phyloP scores from a whole-genome alignment of 1,140 invertebrate genomes.

The Drosophila melanica region DNA sequence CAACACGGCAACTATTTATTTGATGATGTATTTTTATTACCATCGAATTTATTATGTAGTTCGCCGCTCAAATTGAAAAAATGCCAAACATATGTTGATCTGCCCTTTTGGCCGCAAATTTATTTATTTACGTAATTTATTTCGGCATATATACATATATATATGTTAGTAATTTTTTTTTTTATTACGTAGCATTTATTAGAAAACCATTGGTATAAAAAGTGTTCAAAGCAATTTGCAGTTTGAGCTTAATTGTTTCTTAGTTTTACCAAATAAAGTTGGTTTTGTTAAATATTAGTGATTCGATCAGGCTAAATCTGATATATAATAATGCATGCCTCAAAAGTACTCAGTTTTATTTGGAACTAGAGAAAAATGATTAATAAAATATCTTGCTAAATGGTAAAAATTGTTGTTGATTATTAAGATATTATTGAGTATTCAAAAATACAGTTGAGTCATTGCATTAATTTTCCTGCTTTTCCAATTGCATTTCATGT shows the following conservation, averaged over 20 bases:
- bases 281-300: no score
- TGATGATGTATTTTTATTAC: slow-evolving; percentile 80
- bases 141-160: no score
- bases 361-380: neutral
- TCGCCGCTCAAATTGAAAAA: slow-evolving; percentile 53
- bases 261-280: no score
- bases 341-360: no score
- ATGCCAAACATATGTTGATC: slow-evolving; percentile 52
- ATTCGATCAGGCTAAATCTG: no score
- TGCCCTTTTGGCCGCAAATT: slow-evolving; percentile 36
- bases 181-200: slow-evolving; percentile 12
- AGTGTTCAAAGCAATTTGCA: slow-evolving; percentile 1
- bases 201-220: neutral
- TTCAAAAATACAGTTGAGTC: neutral
- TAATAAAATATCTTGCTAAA: no score
- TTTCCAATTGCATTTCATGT: neutral
- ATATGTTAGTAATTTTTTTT: slow-evolving; percentile 41
- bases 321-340: no score
- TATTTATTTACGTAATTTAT: slow-evolving; percentile 42
- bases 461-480: neutral
- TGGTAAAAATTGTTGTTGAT: no score
- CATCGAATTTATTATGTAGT: slow-evolving; percentile 68
- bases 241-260: neutral
- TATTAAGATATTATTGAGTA: no score
- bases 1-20: slow-evolving; percentile 76